Evolutionary conservation across 2,113 vertebrate species (phyloP), one percentile per base, ranked within the genome.

Genomic region (Xenus cinereus): DNA sequence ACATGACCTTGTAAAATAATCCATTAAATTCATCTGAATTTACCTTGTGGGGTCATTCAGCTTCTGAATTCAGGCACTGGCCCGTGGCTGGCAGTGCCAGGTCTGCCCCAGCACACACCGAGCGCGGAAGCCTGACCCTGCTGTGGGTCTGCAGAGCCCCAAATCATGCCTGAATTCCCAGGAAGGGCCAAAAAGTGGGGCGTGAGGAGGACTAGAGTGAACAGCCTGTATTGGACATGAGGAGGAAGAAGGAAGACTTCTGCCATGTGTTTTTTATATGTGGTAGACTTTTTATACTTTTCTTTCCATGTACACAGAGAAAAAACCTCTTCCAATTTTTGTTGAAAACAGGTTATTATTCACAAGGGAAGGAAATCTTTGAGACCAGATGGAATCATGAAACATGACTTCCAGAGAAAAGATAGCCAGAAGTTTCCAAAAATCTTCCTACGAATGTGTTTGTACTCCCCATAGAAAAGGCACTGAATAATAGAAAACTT

Each of bases 61-160:
- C 32, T 6, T 3, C 41, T 67, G 24, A 48, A 9, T 19, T 18
- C 37, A 7, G 53, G n/a, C 37, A 54, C 7, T 3, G 6, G 9
- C 4, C 4, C 0, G 0, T 2, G 50, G 41, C 6, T 8, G 43
- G 72, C 48, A 30, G 27, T 5, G 39, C 48, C 41, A 7, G 46
- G 2, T 33, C 48, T 14, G 53, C 26, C 1, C 18, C 6, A 27
- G 5, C 7, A 10, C 1, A 1, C 8, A 12, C 6, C 33, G 17
- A 4, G 59, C 7, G 1, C 24, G 19, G 35, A 6, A 28, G 24
- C 15, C 53, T 41, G 17, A 4, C 48, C 18, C 32, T 27, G 30
- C 37, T 23, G 2, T 5, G 10, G 46, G 14, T 41, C 39, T 22
- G 26, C 26, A 1, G 23, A 2, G 8, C 4, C 15, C 37, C 7